Conservation (phyloP, 2,797 vertebrate species). For the Ciconia nigra region DNA sequence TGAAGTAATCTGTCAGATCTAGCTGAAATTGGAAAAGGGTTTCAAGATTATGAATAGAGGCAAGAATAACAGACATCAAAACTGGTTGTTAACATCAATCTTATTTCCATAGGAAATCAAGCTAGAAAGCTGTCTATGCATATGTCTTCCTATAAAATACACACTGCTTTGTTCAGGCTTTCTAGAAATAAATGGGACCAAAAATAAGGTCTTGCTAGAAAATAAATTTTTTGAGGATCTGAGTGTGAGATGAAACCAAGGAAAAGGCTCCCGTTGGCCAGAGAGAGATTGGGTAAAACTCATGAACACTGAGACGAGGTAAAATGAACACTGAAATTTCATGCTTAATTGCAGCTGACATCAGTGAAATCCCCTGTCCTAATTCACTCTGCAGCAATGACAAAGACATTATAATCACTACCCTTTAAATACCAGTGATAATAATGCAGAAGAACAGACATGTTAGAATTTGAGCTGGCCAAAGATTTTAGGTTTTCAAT, state of each 20-base stretch:
- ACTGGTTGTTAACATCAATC: background rate
- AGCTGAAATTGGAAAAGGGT: background rate
- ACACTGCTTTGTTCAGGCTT: background rate
- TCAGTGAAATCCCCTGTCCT: background rate
- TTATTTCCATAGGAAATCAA: background rate
- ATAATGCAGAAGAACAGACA: background rate
- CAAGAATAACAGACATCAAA: background rate
- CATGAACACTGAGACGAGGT: fast-evolving
- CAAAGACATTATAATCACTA: background rate
- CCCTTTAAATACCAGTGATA: background rate
- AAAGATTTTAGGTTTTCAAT: background rate
- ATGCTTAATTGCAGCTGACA: background rate
- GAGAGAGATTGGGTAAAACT: background rate
- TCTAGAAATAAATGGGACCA: background rate
- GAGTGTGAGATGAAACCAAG: background rate
- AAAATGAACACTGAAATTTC: background rate
- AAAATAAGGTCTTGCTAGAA: background rate
- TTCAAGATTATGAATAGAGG: background rate
- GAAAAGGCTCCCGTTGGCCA: background rate
- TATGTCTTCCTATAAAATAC: background rate
- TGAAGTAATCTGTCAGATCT: background rate
- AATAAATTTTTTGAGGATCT: background rate
- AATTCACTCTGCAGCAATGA: background rate
- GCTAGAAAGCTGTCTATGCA: background rate
- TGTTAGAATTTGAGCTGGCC: background rate